phyloP scores from a whole-genome alignment of 2,113 vertebrate species.

The zebrafish (Danio rerio) region GRCz12tu NC_133186.1:10825001-10825500 shows the following conservation, averaged over 20 bases:
- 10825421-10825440: too few species aligned
- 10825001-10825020: conserved; percentile 40
- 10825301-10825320: too few species aligned
- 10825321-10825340: too few species aligned
- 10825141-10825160: conserved; percentile 35
- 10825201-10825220: conserved; percentile 2
- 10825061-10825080: conserved; percentile 62
- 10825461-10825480: too few species aligned
- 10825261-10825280: not conserved
- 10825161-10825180: conserved; percentile 38
- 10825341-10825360: too few species aligned
- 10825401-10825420: too few species aligned
- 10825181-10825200: conserved; percentile 38
- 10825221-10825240: not conserved
- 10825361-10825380: too few species aligned
- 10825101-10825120: conserved; percentile 35
- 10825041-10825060: conserved; percentile 42
- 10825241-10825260: not conserved
- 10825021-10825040: conserved; percentile 20
- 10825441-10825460: too few species aligned
- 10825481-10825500: too few species aligned
- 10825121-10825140: conserved; percentile 4
- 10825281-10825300: too few species aligned
- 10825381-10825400: too few species aligned
- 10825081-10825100: conserved; percentile 23